Evolutionary conservation across 2,797 vertebrate species (phyloP).

Genomic region (Acrossocheilus fasciatus): DNA sequence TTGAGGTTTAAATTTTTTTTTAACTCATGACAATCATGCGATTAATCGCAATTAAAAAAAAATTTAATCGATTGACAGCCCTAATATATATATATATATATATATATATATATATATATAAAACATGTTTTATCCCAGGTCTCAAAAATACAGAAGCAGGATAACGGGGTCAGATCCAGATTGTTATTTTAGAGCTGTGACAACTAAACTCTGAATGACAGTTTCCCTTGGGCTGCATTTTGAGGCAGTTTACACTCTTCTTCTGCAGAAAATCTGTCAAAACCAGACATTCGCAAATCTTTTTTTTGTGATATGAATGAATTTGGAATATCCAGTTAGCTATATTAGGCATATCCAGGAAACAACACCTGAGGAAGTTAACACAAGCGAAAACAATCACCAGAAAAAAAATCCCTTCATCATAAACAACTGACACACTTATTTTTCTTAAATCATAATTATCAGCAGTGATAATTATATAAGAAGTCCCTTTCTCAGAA

Average conservation of each 20-base stretch:
- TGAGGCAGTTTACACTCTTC: neutral
- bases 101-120: too few relatives aligned
- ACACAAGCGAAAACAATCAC: neutral
- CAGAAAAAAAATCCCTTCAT: neutral
- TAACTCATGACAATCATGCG: too few relatives aligned
- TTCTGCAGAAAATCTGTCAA: neutral
- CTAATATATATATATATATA: too few relatives aligned
- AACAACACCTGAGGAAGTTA: neutral
- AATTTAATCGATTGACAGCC: too few relatives aligned
- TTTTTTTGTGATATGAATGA: neutral
- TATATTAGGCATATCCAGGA: neutral
- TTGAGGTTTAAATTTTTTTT: too few relatives aligned
- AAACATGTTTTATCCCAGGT: neutral
- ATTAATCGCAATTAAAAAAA: too few relatives aligned
- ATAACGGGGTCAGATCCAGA: neutral
- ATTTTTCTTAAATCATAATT: neutral
- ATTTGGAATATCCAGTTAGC: neutral
- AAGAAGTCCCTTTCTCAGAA: neutral
- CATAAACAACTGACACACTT: neutral
- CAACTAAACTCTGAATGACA: conserved; percentile 24
- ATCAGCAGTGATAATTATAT: neutral
- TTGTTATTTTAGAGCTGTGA: conserved; percentile 19
- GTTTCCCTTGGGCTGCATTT: neutral
- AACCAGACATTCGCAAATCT: neutral
- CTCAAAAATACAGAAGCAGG: neutral